A percentile compares a stretch with the other conserved stretches of the same genome.
Evolutionary conservation across 2,113 vertebrate species (phyloP).

Genomic region (Rhinichthys klamathensis): DNA sequence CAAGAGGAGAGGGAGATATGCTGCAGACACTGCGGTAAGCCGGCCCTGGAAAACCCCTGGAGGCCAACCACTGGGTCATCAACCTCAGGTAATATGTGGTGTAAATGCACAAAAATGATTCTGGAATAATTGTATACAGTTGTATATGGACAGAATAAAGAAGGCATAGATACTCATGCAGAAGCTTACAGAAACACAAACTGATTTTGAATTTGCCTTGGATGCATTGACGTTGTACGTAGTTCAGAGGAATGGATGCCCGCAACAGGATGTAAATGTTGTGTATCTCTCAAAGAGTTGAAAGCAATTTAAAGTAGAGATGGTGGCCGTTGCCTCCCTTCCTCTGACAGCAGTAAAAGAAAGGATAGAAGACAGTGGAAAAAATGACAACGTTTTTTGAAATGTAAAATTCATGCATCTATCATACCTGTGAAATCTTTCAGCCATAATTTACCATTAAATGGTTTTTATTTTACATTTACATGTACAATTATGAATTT

Average conservation of each 20-base stretch:
- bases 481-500: background rate
- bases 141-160: background rate
- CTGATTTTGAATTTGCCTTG: background rate
- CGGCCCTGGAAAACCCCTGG: constrained; percentile 42
- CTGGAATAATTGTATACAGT: background rate
- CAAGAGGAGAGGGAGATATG: constrained; percentile 42
- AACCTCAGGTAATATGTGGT: constrained; percentile 42
- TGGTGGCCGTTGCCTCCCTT: background rate
- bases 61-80: constrained; percentile 34
- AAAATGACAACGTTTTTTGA: background rate
- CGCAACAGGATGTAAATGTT: constrained; percentile 34
- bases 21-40: constrained; percentile 48
- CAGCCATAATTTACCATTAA: background rate
- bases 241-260: constrained; percentile 19
- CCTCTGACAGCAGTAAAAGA: background rate
- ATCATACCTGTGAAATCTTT: background rate
- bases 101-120: background rate
- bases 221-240: background rate
- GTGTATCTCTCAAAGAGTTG: constrained; percentile 7
- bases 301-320: background rate
- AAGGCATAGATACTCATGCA: background rate
- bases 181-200: background rate
- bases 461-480: background rate
- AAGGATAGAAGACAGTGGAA: background rate
- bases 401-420: background rate